These are phyloP conservation scores for Drosophila novamexicana DNA, from an alignment of 1,140 invertebrate genomes.

Conservation along the genomic window DNA sequence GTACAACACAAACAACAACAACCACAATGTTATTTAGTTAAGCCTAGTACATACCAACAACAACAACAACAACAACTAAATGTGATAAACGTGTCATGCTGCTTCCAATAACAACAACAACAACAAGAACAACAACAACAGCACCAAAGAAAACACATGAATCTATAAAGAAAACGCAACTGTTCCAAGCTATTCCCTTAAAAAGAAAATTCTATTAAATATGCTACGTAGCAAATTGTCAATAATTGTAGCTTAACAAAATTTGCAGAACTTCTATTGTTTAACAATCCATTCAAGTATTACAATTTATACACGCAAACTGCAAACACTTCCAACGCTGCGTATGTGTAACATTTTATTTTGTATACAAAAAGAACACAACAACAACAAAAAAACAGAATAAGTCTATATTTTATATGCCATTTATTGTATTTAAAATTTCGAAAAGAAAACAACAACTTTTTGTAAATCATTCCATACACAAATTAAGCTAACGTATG, in stretches of 20 bases:
- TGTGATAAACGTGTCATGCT: slow-evolving; percentile 80
- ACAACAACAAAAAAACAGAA: slow-evolving; percentile 20
- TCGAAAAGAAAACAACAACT: slow-evolving; percentile 45
- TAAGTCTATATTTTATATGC: slow-evolving; percentile 68
- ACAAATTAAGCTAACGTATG: slow-evolving; percentile 69
- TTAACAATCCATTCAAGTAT: slow-evolving; percentile 46
- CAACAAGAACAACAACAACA: slow-evolving; percentile 35
- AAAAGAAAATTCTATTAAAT: background rate
- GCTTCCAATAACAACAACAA: slow-evolving; percentile 63
- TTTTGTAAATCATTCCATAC: slow-evolving; percentile 80
- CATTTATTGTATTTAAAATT: slow-evolving; percentile 83
- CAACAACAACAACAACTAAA: slow-evolving; percentile 61
- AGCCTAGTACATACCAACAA: slow-evolving; percentile 75
- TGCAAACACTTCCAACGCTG: slow-evolving; percentile 71
- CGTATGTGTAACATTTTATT: slow-evolving; percentile 71
- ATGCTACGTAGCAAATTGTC: background rate
- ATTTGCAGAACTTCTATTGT: slow-evolving; percentile 7
- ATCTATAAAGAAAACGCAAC: slow-evolving; percentile 6
- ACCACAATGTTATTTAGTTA: slow-evolving; percentile 69
- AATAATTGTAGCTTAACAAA: slow-evolving; percentile 1
- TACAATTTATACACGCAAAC: slow-evolving; percentile 56
- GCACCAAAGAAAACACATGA: slow-evolving; percentile 48
- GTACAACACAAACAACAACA: slow-evolving; percentile 19
- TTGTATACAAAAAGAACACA: slow-evolving; percentile 65
- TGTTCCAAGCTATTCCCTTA: slow-evolving; percentile 17